These are phyloP conservation scores for Trichopria drosophilae DNA, from an alignment of 2,888 invertebrate species.

Conservation along the genomic window DNA sequence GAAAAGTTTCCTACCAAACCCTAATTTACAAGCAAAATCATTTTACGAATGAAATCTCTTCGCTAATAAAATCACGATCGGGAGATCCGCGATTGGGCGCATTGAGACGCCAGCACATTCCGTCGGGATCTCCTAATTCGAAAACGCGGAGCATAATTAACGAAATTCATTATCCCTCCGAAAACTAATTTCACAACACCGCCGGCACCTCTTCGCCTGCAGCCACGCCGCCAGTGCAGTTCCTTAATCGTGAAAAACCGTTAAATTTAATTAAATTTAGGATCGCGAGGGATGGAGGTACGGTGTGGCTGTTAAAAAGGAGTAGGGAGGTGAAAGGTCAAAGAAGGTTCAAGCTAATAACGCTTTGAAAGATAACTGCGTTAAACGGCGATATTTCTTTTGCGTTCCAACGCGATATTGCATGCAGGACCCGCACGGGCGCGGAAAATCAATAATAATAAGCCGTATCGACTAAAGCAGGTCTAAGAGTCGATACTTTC, in stretches of 20 bases:
- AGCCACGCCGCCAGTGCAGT: slow-evolving; percentile 41
- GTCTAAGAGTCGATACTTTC: not conserved
- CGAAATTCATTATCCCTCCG: slow-evolving; percentile 56
- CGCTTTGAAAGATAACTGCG: slow-evolving; percentile 51
- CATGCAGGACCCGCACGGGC: slow-evolving; percentile 8
- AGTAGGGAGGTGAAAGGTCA: slow-evolving; percentile 34
- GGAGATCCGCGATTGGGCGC: slow-evolving; percentile 11
- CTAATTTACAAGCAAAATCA: too few relatives aligned
- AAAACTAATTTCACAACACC: slow-evolving; percentile 56
- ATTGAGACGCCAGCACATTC: not conserved
- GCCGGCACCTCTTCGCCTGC: slow-evolving; percentile 34
- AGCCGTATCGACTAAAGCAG: not conserved
- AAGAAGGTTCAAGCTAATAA: slow-evolving; percentile 52
- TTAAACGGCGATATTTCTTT: slow-evolving; percentile 53
- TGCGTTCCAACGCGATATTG: too few relatives aligned
- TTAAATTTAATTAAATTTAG: slow-evolving; percentile 59
- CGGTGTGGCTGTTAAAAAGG: too few relatives aligned
- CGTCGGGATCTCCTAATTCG: not conserved
- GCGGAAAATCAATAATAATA: not conserved
- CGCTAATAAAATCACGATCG: too few relatives aligned
- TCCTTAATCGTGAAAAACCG: slow-evolving; percentile 58
- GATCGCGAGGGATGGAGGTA: slow-evolving; percentile 54
- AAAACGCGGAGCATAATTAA: slow-evolving; percentile 53
- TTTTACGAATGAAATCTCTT: too few relatives aligned
- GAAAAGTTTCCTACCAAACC: too few relatives aligned